Evolutionary conservation across 2,113 vertebrate genomes (phyloP).

Genomic region (Antigone vipio): DNA sequence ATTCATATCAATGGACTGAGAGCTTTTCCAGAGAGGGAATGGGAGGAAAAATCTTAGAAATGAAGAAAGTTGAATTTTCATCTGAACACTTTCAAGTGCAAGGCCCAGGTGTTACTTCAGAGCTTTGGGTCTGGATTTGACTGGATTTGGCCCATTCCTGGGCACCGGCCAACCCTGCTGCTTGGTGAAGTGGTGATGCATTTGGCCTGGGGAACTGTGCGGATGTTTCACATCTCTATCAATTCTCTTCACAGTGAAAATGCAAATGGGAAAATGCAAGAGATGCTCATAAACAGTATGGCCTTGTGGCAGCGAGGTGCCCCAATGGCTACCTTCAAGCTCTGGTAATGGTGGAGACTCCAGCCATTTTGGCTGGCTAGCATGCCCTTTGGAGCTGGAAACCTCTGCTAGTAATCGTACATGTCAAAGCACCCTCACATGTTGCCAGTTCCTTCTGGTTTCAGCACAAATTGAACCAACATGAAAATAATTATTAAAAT

Average conservation of each 20-base stretch:
- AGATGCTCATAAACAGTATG: not conserved
- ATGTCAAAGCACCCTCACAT: not conserved
- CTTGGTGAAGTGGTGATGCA: not conserved
- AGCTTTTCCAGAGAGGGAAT: not conserved
- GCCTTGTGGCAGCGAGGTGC: not conserved
- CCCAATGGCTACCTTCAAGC: not conserved
- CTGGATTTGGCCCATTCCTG: not conserved
- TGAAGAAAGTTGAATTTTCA: not conserved
- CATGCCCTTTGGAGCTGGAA: not conserved
- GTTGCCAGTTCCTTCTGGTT: not conserved
- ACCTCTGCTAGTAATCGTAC: fast-evolving
- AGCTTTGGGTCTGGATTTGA: not conserved
- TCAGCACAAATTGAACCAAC: not conserved
- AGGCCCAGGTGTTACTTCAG: not conserved
- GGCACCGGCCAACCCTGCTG: not conserved
- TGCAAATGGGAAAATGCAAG: not conserved
- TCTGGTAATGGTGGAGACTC: not conserved
- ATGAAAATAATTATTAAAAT: not conserved
- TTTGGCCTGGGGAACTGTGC: not conserved
- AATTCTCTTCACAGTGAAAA: not conserved
- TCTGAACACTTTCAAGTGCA: not conserved
- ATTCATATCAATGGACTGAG: not conserved
- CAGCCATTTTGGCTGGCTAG: not conserved
- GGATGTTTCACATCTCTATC: not conserved
- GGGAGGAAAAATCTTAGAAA: not conserved